Percentiles rank a stretch among this genome's conserved stretches.
phyloP scores from a whole-genome alignment of 2,797 vertebrate species.

The Tokudaia muenninki region DNA sequence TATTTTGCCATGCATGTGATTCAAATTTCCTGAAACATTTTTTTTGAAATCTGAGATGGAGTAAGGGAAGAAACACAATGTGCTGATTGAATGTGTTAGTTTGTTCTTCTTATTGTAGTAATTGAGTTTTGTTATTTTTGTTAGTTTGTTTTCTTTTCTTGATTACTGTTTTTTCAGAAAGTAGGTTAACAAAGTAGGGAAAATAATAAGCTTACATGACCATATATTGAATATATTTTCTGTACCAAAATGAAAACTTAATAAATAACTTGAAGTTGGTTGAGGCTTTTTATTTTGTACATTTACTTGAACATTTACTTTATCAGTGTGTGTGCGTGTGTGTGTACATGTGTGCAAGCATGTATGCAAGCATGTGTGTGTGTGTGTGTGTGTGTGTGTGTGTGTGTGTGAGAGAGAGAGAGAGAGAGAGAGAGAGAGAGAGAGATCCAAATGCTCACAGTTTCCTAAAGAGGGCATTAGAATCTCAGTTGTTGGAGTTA shows the following conservation, averaged over 20 bases:
- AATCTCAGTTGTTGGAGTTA: not conserved
- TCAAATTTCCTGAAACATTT: not conserved
- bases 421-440: no score
- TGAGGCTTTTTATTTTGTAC: not conserved
- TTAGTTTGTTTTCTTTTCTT: not conserved
- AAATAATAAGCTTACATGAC: not conserved
- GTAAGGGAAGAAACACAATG: not conserved
- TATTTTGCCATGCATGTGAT: not conserved
- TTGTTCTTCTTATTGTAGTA: not conserved
- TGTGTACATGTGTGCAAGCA: no score
- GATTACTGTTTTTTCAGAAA: not conserved
- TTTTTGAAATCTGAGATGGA: not conserved
- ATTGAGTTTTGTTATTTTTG: not conserved
- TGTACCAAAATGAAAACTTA: not conserved
- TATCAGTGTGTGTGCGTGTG: not conserved
- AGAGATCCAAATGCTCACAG: no score
- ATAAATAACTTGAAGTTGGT: not conserved
- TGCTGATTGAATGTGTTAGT: not conserved
- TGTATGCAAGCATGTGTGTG: no score
- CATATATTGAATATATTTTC: not conserved
- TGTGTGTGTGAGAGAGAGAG: no score
- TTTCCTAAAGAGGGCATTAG: not conserved
- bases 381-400: not conserved
- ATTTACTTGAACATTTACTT: not conserved
- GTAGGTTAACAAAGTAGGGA: not conserved